Evolutionary conservation across 2,888 invertebrate species (phyloP), one percentile per base, ranked within the genome.

Genomic region (Xestoiulus laeticollis): DNA sequence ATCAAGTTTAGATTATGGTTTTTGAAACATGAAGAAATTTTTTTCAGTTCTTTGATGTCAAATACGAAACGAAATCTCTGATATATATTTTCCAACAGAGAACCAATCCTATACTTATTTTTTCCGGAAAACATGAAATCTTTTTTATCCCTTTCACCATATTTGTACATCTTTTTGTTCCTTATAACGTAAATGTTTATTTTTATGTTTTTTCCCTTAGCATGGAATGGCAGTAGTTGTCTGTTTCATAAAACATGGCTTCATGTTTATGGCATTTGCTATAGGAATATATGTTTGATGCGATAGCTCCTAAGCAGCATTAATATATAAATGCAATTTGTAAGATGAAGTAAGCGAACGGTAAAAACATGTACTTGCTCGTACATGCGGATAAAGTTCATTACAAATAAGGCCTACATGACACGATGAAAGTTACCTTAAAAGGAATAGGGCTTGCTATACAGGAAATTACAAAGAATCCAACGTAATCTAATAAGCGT

Each of bases 301-400:
- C 30, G 78, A 32, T 59, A 30, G 26, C 30, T 78, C 30, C 78
- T 78, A 78, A 68, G 30, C 30, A 78, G 78, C 78, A 78, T 78
- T 78, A 32, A 78, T 30, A 78, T 16, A 68, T 78, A 78, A 78
- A 78, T 78, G 78, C 30, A 78, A 78, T 78, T 78, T 78, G 78
- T 78, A 78, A 78, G 78, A 32, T 14, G 16, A 78, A 78, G 78
- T 78, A 68, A 68, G 26, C 12, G 78, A 78, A 78, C 78, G 22
- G 78, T 22, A 78, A 78, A 68, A 78, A 16, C 78, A 30, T 30
- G 26, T 78, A 6, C 59, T 22, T 78, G 26, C 30, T 30, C 78
- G 10, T 59, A 59, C 59, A 22, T 22, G 59, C 59, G 30, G 78
- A 78, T 78, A 78, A 48, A 78, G 78, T 78, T 78, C 78, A 78